Evolutionary conservation across 2,797 vertebrate species (phyloP), one percentile per base, ranked within the genome.

Genomic region (Paguma larvata): DNA sequence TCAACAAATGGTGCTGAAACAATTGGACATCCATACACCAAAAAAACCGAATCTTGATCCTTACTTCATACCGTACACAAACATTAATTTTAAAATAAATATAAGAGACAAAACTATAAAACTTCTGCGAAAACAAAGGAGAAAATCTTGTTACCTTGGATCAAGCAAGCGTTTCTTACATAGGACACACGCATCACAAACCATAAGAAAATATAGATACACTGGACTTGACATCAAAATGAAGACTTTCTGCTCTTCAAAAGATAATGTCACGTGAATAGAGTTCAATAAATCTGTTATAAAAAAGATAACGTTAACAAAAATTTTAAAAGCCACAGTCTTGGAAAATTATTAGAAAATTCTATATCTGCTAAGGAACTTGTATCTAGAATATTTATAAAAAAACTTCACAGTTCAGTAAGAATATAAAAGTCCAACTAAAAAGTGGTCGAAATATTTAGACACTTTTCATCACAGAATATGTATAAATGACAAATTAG

Each of bases 271-370:
- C 77, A 68, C n/a, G 25, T 79, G 34, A 93, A 27, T 88, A 38
- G 32, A 88, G 68, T 30, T 89, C 77, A 92, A 65, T 53, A 65
- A 92, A 86, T 6, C 15, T 92, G 2, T 44, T 86, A 48, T 41
- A 6, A 23, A 90, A 94, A 94, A 80, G 59, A 85, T 77, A 79
- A 79, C 53, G 32, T 94, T 84, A 83, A 83, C 27, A 85, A 82
- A 79, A 32, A 44, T 3, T 44, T 18, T 27, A 16, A 23, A 72
- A 91, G 19, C 6, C 27, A 95, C 44, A 97, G 78, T 0, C 23
- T 44, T 95, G n/a, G 65, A 89, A 79, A 91, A 90, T 48, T 70
- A 75, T 92, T 48, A 46, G 25, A 59, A 94, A 91, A 85, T 85
- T 83, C 38, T 94, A 1, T 94, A 89, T 70, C 85, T 85, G 41